Percentiles rank a stretch among this genome's conserved stretches.
Conservation (phyloP, 2,888 invertebrate species). For the Tortrix viridana region DNA sequence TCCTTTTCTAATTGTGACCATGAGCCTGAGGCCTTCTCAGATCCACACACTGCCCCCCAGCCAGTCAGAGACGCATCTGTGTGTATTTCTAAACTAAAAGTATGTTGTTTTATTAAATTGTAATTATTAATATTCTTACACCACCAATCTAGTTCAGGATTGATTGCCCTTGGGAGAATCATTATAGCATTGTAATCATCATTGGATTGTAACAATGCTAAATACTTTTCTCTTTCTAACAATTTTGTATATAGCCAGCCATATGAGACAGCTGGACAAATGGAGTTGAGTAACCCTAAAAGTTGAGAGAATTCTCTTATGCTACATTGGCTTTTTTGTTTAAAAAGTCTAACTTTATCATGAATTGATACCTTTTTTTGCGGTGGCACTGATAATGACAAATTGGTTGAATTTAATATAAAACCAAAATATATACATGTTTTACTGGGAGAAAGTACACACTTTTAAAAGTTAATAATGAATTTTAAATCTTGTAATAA, state of each 20-base stretch:
- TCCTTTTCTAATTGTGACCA: no score
- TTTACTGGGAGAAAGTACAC: slow-evolving; percentile 15
- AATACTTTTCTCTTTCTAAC: slow-evolving; percentile 17
- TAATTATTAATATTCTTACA: not conserved
- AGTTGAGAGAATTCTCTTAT: slow-evolving; percentile 32
- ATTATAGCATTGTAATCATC: not conserved
- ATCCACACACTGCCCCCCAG: no score
- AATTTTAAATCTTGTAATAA: slow-evolving; percentile 29
- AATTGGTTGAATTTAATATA: slow-evolving; percentile 16
- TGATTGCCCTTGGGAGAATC: not conserved
- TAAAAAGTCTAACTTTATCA: not conserved
- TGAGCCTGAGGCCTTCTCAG: no score
- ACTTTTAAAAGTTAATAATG: slow-evolving; percentile 36
- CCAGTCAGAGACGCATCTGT: no score
- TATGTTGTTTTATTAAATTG: slow-evolving; percentile 2
- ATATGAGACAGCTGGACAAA: slow-evolving; percentile 29
- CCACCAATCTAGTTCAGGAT: slow-evolving; percentile 32
- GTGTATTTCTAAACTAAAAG: no score
- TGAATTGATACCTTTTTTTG: slow-evolving; percentile 2
- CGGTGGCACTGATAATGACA: slow-evolving; percentile 10
- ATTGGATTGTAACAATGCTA: no score
- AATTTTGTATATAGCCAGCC: slow-evolving; percentile 33
- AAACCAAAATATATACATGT: slow-evolving; percentile 37
- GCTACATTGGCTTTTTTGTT: not conserved
- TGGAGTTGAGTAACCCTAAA: slow-evolving; percentile 23